phyloP scores from a whole-genome alignment of 2,797 vertebrate genomes.

The Phalanger gymnotis region DNA sequence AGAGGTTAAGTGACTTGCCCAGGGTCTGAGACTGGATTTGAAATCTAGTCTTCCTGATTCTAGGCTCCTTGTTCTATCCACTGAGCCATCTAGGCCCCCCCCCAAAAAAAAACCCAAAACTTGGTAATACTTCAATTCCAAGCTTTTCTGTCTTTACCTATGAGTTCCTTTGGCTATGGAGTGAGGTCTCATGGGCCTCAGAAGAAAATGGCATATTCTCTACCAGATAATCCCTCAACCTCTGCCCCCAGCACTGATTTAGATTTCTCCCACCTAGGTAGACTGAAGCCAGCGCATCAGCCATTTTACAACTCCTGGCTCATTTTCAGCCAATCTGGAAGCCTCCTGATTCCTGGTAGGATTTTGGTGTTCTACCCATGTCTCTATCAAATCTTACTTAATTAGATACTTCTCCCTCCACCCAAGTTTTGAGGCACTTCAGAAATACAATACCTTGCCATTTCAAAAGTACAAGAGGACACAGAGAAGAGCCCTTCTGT shows the following conservation, averaged over 20 bases:
- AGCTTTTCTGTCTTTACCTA: not conserved
- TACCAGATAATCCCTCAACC: not conserved
- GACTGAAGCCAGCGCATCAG: not conserved
- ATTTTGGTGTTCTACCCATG: not conserved
- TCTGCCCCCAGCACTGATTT: not conserved
- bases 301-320: not conserved
- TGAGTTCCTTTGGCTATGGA: not conserved
- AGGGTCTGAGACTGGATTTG: not conserved
- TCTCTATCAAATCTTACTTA: not conserved
- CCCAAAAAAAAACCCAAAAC: too few relatives aligned
- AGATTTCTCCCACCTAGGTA: not conserved
- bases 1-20: not conserved
- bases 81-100: too few relatives aligned
- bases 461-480: not conserved
- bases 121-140: not conserved
- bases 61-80: not conserved
- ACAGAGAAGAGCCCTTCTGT: not conserved
- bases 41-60: not conserved
- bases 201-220: not conserved
- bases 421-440: not conserved
- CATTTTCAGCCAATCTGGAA: not conserved
- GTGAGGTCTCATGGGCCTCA: not conserved
- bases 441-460: not conserved
- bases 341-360: not conserved
- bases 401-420: not conserved